Percentiles rank a stretch among this genome's conserved stretches.
phyloP scores from a whole-genome alignment of 2,888 invertebrate species.

The Cremastinae sp. region DNA sequence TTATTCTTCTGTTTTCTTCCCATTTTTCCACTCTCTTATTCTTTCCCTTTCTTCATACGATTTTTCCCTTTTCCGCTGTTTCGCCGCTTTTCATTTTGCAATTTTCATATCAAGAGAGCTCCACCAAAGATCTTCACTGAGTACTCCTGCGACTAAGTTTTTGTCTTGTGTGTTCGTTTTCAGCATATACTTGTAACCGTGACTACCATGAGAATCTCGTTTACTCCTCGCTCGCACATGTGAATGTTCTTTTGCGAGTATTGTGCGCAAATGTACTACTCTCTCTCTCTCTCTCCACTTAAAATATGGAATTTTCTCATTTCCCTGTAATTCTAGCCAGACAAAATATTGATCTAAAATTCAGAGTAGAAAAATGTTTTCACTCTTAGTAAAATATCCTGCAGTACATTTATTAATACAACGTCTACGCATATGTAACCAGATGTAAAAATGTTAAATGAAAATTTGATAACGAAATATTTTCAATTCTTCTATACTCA shows the following conservation, averaged over 20 bases:
- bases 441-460: too few relatives aligned
- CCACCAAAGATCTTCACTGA: constrained; percentile 2
- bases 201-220: background rate
- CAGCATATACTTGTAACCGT: background rate
- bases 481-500: background rate
- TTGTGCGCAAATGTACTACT: background rate
- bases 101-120: constrained; percentile 33
- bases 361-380: background rate
- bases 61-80: constrained; percentile 11
- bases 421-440: background rate
- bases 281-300: constrained; percentile 3
- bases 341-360: background rate
- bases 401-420: background rate
- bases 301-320: constrained; percentile 38
- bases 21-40: constrained; percentile 4
- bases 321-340: constrained; percentile 5
- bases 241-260: background rate
- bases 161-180: constrained; percentile 6
- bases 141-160: constrained; percentile 24
- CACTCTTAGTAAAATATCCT: too few relatives aligned
- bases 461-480: constrained; percentile 1
- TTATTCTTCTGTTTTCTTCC: background rate
- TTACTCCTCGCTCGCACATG: background rate
- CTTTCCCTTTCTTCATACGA: background rate
- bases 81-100: constrained; percentile 35